phyloP scores from a whole-genome alignment of 1,140 invertebrate genomes.

The Drosophila pruinosa region DNA sequence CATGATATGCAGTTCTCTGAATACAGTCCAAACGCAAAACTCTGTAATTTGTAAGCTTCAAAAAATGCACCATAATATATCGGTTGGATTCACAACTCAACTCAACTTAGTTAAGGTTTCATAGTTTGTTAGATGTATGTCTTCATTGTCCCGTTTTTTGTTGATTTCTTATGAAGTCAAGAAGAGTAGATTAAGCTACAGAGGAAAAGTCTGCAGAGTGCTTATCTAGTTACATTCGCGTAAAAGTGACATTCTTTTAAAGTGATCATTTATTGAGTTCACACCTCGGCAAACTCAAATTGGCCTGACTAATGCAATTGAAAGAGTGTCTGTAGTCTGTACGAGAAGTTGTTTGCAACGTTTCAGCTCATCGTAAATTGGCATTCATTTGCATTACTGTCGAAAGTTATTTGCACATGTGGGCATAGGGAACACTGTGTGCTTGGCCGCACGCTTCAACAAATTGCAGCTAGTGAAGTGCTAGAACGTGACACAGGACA shows the following conservation, averaged over 20 bases:
- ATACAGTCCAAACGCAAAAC: too few species aligned
- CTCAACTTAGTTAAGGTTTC: too few species aligned
- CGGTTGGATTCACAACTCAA: too few species aligned
- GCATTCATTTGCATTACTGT: slow-evolving; percentile 80
- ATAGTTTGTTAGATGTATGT: too few species aligned
- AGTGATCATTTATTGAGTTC: slow-evolving; percentile 54
- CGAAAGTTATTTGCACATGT: slow-evolving; percentile 78
- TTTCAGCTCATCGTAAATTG: slow-evolving; percentile 64
- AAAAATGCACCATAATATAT: too few species aligned
- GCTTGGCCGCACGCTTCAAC: slow-evolving; percentile 59
- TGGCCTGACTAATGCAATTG: slow-evolving; percentile 59
- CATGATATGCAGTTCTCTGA: too few species aligned
- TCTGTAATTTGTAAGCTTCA: too few species aligned
- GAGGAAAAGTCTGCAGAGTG: background rate
- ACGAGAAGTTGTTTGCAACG: slow-evolving; percentile 10
- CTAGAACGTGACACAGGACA: slow-evolving; percentile 73
- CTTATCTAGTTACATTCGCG: background rate
- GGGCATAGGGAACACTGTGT: slow-evolving; percentile 51
- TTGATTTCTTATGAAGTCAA: too few species aligned
- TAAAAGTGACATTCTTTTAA: slow-evolving; percentile 5
- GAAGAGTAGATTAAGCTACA: background rate
- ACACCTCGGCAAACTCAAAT: slow-evolving; percentile 65
- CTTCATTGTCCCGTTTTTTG: too few species aligned
- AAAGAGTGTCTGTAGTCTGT: background rate
- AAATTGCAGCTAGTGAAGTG: slow-evolving; percentile 77